These are phyloP conservation scores for Dendrolimus houi DNA, from an alignment of 2,888 invertebrate species.

Conservation along the genomic window DNA sequence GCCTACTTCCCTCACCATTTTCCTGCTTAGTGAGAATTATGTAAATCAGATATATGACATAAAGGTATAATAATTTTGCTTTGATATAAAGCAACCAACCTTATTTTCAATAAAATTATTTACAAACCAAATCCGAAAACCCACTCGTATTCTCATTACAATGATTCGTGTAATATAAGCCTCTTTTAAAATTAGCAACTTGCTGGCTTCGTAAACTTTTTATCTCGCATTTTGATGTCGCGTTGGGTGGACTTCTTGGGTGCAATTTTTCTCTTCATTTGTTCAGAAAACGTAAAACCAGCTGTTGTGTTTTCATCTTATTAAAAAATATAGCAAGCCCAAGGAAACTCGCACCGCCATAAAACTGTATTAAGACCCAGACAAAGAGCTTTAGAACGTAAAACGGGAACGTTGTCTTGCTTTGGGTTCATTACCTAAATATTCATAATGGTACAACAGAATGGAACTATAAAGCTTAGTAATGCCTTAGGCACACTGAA, in stretches of 20 bases:
- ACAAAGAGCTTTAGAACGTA: conserved; percentile 21
- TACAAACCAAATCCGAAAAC: too few species aligned
- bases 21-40: too few species aligned
- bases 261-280: neutral
- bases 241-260: neutral
- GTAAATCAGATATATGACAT: too few species aligned
- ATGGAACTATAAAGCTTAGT: conserved; percentile 6
- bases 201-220: neutral
- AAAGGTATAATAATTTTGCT: too few species aligned
- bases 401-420: conserved; percentile 12
- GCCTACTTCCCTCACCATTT: too few species aligned
- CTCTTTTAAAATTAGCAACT: neutral
- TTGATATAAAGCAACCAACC: too few species aligned
- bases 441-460: conserved; percentile 16
- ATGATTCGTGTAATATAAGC: too few species aligned
- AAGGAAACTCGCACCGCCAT: neutral
- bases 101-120: too few species aligned
- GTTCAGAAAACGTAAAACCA: neutral
- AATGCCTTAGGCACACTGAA: neutral
- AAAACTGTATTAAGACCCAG: conserved; percentile 1
- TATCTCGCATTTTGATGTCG: neutral
- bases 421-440: conserved; percentile 23
- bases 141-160: too few species aligned
- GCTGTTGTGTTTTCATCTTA: neutral
- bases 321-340: neutral